Evolutionary conservation across 2,113 vertebrate species (phyloP).

Genomic region (Gavialis gangeticus): DNA sequence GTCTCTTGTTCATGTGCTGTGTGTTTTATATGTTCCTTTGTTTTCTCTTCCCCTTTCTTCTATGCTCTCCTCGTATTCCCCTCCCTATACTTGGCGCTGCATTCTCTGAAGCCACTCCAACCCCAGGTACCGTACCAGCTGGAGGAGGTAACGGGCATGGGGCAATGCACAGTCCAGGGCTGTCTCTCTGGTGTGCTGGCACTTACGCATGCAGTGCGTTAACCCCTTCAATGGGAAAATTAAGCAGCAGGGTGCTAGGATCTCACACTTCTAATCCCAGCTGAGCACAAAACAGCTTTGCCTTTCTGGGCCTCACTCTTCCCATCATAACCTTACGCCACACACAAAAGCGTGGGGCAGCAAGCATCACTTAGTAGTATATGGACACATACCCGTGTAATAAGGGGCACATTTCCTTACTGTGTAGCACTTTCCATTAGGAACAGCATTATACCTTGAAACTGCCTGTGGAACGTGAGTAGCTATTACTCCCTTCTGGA

Average conservation of each 20-base stretch:
- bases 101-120: conserved; percentile 88
- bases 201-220: conserved; percentile 51
- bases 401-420: not conserved
- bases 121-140: conserved; percentile 87
- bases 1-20: not conserved
- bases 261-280: not conserved
- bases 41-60: conserved; percentile 76
- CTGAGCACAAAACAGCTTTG: not conserved
- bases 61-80: conserved; percentile 37
- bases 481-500: not conserved
- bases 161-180: conserved; percentile 8
- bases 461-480: not conserved
- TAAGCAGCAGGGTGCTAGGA: not conserved
- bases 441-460: accelerated
- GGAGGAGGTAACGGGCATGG: conserved; percentile 85
- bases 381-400: not conserved
- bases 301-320: not conserved
- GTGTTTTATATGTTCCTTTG: conserved; percentile 76
- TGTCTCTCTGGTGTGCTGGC: conserved; percentile 1
- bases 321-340: not conserved
- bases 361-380: too few species aligned
- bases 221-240: conserved; percentile 72
- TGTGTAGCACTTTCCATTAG: accelerated
- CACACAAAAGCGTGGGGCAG: accelerated
- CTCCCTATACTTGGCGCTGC: conserved; percentile 75